Conservation (phyloP, 2,113 vertebrate species). For the Chauna torquata region DNA sequence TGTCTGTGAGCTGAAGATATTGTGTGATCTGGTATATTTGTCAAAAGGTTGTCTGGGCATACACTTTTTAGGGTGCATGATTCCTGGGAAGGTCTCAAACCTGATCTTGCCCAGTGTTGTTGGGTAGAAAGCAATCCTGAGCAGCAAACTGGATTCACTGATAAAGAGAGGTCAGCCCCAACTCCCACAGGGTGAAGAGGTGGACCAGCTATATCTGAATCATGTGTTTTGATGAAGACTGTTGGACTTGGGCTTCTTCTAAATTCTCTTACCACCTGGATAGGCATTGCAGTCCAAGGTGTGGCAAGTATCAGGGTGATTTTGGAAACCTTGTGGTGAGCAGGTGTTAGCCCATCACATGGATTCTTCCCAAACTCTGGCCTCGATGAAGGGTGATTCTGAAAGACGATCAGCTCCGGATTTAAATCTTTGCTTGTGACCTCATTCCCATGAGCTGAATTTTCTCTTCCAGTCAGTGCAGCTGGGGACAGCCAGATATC, state of each 20-base stretch:
- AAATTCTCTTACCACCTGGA: slow-evolving; percentile 71
- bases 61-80: neutral
- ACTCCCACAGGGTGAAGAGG: slow-evolving; percentile 17
- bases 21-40: slow-evolving; percentile 6
- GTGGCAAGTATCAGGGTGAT: slow-evolving; percentile 71
- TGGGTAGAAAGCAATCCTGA: slow-evolving; percentile 41
- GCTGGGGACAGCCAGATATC: slow-evolving; percentile 55
- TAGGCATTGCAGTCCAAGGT: slow-evolving; percentile 69
- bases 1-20: neutral
- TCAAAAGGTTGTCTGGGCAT: neutral
- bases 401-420: slow-evolving; percentile 65
- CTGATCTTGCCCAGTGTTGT: neutral
- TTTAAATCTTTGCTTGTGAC: neutral
- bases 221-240: slow-evolving; percentile 33
- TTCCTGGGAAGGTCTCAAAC: slow-evolving; percentile 21
- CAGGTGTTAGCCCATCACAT: slow-evolving; percentile 31
- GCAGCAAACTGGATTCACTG: slow-evolving; percentile 61
- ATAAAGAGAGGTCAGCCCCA: slow-evolving; percentile 45
- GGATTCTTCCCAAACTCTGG: slow-evolving; percentile 37
- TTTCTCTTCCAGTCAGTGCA: slow-evolving; percentile 44
- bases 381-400: slow-evolving; percentile 38
- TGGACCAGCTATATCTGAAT: neutral
- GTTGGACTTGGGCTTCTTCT: slow-evolving; percentile 47
- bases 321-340: slow-evolving; percentile 70
- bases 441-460: neutral